Conservation (phyloP, 1,140 invertebrate species). For the Stratiolaelaps scimitus region DNA sequence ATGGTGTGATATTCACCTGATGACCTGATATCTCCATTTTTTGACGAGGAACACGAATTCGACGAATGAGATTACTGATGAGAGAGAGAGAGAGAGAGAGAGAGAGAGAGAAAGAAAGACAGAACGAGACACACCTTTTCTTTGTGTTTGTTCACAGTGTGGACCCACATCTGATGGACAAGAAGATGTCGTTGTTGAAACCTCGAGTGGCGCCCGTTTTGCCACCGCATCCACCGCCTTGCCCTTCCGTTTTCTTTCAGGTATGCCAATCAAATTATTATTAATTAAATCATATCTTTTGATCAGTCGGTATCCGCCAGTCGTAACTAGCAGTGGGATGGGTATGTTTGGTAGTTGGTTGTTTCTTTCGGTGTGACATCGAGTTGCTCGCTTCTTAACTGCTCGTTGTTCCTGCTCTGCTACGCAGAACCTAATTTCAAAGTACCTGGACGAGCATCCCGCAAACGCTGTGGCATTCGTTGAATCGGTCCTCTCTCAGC, state of each 20-base stretch:
- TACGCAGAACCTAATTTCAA: conserved; percentile 34
- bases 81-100: not conserved
- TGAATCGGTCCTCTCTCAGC: conserved; percentile 63
- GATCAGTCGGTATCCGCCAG: not conserved
- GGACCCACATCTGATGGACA: conserved; percentile 6
- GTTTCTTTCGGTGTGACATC: too few species aligned
- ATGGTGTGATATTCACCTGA: not conserved
- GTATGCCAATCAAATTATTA: too few species aligned
- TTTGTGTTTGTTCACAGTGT: not conserved
- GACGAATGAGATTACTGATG: not conserved
- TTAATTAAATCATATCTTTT: not conserved
- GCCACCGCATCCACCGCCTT: conserved; percentile 13
- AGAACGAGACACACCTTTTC: too few species aligned
- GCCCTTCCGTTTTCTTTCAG: conserved; percentile 21
- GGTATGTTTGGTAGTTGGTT: too few species aligned
- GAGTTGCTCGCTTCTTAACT: too few species aligned
- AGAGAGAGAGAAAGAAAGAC: too few species aligned
- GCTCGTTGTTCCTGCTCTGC: not conserved
- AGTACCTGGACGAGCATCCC: conserved; percentile 45
- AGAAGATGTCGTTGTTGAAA: conserved; percentile 26
- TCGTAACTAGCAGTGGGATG: not conserved
- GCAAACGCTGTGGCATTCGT: conserved; percentile 52
- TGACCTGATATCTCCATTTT: not conserved
- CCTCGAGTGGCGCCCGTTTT: conserved; percentile 11
- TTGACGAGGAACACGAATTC: too few species aligned